Evolutionary conservation across 2,113 vertebrate genomes (phyloP).

Genomic region (Alligator sinensis): DNA sequence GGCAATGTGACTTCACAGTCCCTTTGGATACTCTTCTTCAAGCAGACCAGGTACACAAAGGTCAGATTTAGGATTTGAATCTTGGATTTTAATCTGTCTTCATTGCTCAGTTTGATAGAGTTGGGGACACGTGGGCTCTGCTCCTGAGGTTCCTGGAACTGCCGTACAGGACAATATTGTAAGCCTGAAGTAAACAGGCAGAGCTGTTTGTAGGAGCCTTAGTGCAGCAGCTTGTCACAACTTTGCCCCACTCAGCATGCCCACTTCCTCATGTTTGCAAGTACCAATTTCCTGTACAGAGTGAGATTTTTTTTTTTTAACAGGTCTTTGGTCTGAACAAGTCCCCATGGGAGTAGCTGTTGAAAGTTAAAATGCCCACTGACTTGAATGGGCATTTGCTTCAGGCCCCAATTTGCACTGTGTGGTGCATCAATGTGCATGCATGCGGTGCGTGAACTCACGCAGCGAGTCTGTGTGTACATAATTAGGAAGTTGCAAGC

Average conservation of each 20-base stretch:
- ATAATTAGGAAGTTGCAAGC: background rate
- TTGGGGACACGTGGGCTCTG: fast-evolving
- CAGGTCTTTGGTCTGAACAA: fast-evolving
- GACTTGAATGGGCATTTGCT: background rate
- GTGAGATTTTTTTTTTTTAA: background rate
- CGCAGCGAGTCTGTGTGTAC: background rate
- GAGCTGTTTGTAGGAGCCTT: background rate
- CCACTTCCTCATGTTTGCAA: background rate
- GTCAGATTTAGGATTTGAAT: background rate
- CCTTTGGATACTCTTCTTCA: background rate
- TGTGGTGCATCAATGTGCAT: background rate
- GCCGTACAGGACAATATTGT: background rate
- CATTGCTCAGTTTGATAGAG: background rate
- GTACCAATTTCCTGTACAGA: background rate
- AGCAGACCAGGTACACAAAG: background rate
- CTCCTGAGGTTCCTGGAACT: background rate
- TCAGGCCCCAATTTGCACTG: background rate
- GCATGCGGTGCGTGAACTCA: fast-evolving
- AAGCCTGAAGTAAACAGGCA: background rate
- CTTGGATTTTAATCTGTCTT: background rate
- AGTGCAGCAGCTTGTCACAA: background rate
- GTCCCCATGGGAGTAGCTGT: background rate
- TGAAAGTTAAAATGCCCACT: background rate
- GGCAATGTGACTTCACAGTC: background rate
- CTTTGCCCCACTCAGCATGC: background rate